Base-by-base conservation (phyloP, 2,797 vertebrate genomes). In the Macroramphosus scolopax region DNA sequence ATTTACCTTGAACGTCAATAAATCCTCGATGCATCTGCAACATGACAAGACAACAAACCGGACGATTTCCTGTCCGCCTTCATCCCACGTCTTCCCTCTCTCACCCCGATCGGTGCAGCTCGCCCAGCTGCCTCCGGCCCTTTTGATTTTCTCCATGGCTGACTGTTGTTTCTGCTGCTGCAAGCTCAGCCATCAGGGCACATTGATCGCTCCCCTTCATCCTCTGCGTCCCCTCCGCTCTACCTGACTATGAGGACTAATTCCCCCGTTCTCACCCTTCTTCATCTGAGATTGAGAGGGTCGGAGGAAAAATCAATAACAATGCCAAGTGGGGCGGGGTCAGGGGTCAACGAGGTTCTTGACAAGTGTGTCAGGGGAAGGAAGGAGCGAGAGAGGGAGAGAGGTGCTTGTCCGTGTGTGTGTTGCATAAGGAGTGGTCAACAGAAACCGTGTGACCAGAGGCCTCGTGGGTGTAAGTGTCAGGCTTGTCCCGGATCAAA, bases 301-400 rank as follows among this genome's bases (percentile, higher is more conserved):
- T 83, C 51, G 56, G 51, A 77, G 76, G 68, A 85, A 67, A 89
- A 94, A 95, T 95, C 93, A 93, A 95, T 95, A 93, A 86, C 70
- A 41, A 87, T 57, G 86, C 90, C 89, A 91, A 92, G 90, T 88
- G 87, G 77, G 86, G 72, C 58, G 49, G 82, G 91, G 90, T 93
- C 89, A 91, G 69, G 87, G 92, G 91, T 94, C 92, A 93, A 92
- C 86, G 80, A 92, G 92, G 91, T 91, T 90, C 91, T 92, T 91
- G 93, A 92, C 88, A 92, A 93, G 91, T 88, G 87, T 90, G 89
- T 87, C 89, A 88, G 80, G 80, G 77, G 87, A 87, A 88, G 90
- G 87, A 89, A 77, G 81, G 75, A 81, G 80, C 79, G 85, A 75
- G 80, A 84, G 74, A 60, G 72, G 68, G 75, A 22, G 20, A 22